These are phyloP conservation scores for Phylloscopus trochiloides DNA, from an alignment of 2,113 vertebrate species.

Conservation along the genomic window DNA sequence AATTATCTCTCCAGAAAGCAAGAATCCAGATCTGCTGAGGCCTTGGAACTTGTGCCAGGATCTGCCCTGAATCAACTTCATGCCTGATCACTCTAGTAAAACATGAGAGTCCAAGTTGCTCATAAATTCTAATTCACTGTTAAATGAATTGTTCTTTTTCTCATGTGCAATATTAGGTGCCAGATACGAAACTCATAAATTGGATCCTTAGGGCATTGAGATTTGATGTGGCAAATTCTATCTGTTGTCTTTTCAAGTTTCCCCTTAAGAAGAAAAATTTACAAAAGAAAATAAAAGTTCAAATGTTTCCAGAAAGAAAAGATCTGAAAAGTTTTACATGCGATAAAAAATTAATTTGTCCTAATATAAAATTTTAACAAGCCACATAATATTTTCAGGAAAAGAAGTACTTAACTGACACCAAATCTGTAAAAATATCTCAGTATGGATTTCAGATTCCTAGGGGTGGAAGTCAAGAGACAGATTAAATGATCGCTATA, in stretches of 20 bases:
- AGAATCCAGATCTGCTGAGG: not conserved
- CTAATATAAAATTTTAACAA: not conserved
- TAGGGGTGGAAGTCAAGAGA: not conserved
- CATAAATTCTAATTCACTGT: not conserved
- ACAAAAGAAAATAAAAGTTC: constrained; percentile 10
- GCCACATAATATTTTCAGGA: not conserved
- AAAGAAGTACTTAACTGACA: not conserved
- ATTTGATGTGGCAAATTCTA: not conserved
- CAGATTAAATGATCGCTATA: not conserved
- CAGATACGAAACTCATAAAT: constrained; percentile 28
- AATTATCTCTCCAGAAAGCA: not conserved
- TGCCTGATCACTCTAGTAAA: not conserved
- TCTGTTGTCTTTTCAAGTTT: not conserved
- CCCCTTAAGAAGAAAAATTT: not conserved
- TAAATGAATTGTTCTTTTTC: not conserved
- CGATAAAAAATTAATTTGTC: not conserved
- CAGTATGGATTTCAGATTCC: not conserved
- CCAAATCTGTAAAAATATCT: not conserved
- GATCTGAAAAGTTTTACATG: not conserved
- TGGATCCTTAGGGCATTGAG: not conserved
- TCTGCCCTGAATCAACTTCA: not conserved
- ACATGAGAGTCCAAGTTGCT: not conserved
- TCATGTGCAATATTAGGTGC: not conserved
- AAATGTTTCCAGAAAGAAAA: not conserved
- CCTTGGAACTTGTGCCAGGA: not conserved